A percentile compares a stretch with the other conserved stretches of the same genome.
These are phyloP conservation scores for Odontesthes bonariensis DNA, from an alignment of 2,113 vertebrate species.

Conservation along the genomic window DNA sequence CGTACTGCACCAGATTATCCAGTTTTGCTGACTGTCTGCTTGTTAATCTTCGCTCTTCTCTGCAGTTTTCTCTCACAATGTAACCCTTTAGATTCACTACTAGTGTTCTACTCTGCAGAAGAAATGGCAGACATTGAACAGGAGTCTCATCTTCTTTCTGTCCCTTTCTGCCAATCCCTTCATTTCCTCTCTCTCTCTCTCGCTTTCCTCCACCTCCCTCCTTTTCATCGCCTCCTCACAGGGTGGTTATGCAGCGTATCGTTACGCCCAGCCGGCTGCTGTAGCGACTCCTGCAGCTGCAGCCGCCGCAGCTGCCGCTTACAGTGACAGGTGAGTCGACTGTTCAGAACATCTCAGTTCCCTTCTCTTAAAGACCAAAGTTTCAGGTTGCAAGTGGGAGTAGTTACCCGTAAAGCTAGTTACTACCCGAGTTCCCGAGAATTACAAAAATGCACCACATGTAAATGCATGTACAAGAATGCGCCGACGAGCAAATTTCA, in stretches of 20 bases:
- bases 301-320: conserved; percentile 89
- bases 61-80: conserved; percentile 70
- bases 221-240: conserved; percentile 72
- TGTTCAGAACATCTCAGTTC: neutral
- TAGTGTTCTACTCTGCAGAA: conserved; percentile 39
- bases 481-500: no score
- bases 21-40: conserved; percentile 81
- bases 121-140: conserved; percentile 29
- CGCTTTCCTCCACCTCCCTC: conserved; percentile 39
- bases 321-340: conserved; percentile 93
- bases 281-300: conserved; percentile 95
- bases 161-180: conserved; percentile 18
- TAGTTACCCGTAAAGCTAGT: no score
- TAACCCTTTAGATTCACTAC: conserved; percentile 71
- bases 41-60: conserved; percentile 77
- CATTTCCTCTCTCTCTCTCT: conserved; percentile 18
- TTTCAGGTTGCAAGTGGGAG: neutral
- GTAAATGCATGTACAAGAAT: no score
- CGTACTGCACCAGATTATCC: conserved; percentile 81
- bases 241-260: conserved; percentile 98
- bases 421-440: no score
- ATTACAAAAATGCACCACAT: no score
- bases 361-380: neutral
- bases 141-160: conserved; percentile 40
- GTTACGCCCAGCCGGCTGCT: conserved; percentile 97